Evolutionary conservation across 1,140 invertebrate species (phyloP).

Genomic region (Streblospio benedicti): DNA sequence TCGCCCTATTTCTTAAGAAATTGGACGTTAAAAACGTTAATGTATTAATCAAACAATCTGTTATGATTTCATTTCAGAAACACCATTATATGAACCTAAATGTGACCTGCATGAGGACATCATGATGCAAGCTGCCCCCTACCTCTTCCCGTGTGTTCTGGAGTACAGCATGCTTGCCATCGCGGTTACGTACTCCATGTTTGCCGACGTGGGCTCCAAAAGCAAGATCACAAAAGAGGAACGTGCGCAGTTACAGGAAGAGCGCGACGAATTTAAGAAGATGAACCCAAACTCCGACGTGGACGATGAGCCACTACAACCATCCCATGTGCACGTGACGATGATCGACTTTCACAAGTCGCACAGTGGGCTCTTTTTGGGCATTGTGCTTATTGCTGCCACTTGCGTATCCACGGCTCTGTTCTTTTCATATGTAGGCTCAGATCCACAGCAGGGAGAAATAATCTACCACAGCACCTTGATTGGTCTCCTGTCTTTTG

Average conservation of each 20-base stretch:
- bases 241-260: too few species aligned
- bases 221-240: too few species aligned
- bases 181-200: conserved; percentile 11
- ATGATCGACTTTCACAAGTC: conserved; percentile 6
- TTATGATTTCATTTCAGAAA: too few species aligned
- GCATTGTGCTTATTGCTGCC: conserved; percentile 6
- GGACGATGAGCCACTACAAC: too few species aligned
- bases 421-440: conserved; percentile 4
- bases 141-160: conserved; percentile 14
- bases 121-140: conserved; percentile 4
- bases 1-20: too few species aligned
- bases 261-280: too few species aligned
- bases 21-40: too few species aligned
- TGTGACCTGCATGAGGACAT: background rate
- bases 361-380: conserved; percentile 12
- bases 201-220: background rate
- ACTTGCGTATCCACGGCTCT: conserved; percentile 7
- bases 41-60: too few species aligned
- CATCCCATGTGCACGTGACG: background rate
- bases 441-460: background rate
- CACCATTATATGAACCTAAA: too few species aligned
- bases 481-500: background rate
- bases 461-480: background rate
- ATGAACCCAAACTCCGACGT: too few species aligned
- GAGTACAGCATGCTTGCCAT: conserved; percentile 14